Evolutionary conservation across 2,113 vertebrate genomes (phyloP).

Genomic region (Oncorhynchus tshawytscha): DNA sequence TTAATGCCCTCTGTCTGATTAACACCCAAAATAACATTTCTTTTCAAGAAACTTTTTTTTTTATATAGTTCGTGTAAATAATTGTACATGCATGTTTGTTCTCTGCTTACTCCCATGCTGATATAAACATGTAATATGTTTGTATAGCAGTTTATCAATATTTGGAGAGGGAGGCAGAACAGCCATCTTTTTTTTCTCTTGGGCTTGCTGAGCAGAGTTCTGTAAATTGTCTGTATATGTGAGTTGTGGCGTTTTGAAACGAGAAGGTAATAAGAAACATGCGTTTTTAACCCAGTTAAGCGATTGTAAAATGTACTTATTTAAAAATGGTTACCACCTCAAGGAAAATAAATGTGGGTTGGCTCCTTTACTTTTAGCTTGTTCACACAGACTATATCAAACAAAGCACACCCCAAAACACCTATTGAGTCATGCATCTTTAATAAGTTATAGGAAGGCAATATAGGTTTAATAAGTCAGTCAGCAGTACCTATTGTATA

Average conservation of each 20-base stretch:
- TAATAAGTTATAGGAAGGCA: not conserved
- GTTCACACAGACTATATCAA: not conserved
- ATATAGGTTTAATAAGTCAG: no score
- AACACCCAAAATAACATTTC: not conserved
- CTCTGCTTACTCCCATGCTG: slow-evolving; percentile 28
- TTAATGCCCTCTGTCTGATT: no score
- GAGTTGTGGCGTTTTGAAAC: slow-evolving; percentile 69
- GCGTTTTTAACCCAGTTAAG: slow-evolving; percentile 78
- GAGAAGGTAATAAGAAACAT: slow-evolving; percentile 65
- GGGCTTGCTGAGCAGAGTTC: slow-evolving; percentile 80
- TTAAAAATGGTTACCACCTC: slow-evolving; percentile 91
- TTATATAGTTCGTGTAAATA: slow-evolving; percentile 38
- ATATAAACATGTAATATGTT: slow-evolving; percentile 14
- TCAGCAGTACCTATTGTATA: no score
- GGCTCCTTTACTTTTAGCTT: not conserved
- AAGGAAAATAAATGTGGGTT: slow-evolving; percentile 40
- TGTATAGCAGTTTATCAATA: slow-evolving; percentile 12
- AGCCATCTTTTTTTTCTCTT: not conserved
- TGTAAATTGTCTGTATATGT: slow-evolving; percentile 83
- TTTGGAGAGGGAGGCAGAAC: slow-evolving; percentile 1
- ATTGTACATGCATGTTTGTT: slow-evolving; percentile 47
- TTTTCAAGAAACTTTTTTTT: slow-evolving; percentile 17
- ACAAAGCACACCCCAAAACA: not conserved
- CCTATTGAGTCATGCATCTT: slow-evolving; percentile 1
- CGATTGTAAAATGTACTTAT: slow-evolving; percentile 83